A percentile compares a stretch with the other conserved stretches of the same genome.
phyloP scores from a whole-genome alignment of 2,113 vertebrate species.

The Oncorhynchus keta region DNA sequence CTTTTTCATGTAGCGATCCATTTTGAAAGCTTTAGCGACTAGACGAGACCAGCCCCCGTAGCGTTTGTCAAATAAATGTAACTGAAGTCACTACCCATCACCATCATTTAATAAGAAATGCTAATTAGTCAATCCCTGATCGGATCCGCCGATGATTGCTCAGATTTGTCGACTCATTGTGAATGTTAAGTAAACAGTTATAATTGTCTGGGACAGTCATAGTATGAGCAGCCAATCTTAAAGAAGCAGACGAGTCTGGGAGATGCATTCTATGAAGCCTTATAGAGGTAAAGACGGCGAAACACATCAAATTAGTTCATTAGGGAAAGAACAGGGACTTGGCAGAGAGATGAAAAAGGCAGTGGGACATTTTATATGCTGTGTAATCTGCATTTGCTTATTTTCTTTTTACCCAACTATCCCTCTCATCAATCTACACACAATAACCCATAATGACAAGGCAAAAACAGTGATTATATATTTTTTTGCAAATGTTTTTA shows the following conservation, averaged over 20 bases:
- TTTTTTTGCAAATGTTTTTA: too few relatives aligned
- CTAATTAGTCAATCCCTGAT: conserved; percentile 48
- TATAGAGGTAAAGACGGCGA: conserved; percentile 56
- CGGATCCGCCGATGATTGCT: neutral
- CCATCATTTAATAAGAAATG: conserved; percentile 49
- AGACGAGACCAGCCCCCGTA: neutral
- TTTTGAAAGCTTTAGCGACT: neutral
- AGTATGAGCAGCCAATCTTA: conserved; percentile 58
- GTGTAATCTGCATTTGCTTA: too few relatives aligned
- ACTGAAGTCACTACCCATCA: conserved; percentile 38
- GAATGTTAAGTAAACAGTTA: conserved; percentile 52
- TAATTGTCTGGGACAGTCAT: conserved; percentile 53
- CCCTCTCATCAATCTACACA: too few relatives aligned
- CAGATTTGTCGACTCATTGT: too few relatives aligned
- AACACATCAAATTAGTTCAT: conserved; percentile 67
- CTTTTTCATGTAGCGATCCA: neutral
- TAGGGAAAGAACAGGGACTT: conserved; percentile 51
- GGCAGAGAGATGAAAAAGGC: conserved; percentile 51
- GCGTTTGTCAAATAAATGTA: conserved; percentile 23
- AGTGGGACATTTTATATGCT: conserved; percentile 3
- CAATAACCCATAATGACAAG: too few relatives aligned
- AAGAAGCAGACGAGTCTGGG: conserved; percentile 25
- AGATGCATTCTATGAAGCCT: conserved; percentile 26
- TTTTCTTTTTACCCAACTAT: too few relatives aligned
- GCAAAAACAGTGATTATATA: too few relatives aligned